Evolutionary conservation across 2,797 vertebrate species (phyloP).

Genomic region (Lates japonicus): DNA sequence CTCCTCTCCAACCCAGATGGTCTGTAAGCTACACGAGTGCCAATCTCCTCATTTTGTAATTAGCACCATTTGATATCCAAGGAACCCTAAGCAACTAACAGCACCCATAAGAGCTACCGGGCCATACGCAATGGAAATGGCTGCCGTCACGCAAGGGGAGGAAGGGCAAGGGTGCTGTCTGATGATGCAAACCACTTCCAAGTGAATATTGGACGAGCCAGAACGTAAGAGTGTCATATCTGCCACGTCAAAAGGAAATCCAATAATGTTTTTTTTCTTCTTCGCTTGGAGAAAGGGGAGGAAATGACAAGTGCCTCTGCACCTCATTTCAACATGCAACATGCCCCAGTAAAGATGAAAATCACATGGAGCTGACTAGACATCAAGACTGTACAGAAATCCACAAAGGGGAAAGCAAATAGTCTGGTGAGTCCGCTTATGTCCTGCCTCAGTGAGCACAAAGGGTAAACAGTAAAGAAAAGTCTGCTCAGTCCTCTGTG

Average conservation of each 20-base stretch:
- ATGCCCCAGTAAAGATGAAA: constrained; percentile 21
- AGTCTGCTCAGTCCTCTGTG: constrained; percentile 25
- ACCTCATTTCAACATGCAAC: constrained; percentile 40
- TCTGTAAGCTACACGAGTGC: constrained; percentile 37
- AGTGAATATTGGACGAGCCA: constrained; percentile 42
- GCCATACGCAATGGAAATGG: constrained; percentile 19
- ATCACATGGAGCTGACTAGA: constrained; percentile 30
- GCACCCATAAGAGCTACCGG: constrained; percentile 28
- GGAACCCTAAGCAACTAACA: constrained; percentile 38
- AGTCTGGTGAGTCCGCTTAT: constrained; percentile 20
- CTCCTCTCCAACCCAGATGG: constrained; percentile 44
- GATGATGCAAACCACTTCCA: constrained; percentile 42
- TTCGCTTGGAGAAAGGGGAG: constrained; percentile 30
- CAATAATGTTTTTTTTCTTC: constrained; percentile 55
- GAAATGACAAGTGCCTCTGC: constrained; percentile 51
- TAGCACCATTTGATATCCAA: constrained; percentile 55
- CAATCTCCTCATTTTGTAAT: constrained; percentile 62
- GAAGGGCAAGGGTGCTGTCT: constrained; percentile 20
- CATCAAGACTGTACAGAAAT: not conserved
- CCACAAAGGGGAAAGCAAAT: constrained; percentile 8
- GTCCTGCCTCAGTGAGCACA: constrained; percentile 8
- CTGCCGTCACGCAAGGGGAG: constrained; percentile 9
- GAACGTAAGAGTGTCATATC: constrained; percentile 41
- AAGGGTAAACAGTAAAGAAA: constrained; percentile 36
- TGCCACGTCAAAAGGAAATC: constrained; percentile 58